Evolutionary conservation across 2,888 invertebrate genomes (phyloP), one percentile per base, ranked within the genome.

Genomic region (Seira ritae): DNA sequence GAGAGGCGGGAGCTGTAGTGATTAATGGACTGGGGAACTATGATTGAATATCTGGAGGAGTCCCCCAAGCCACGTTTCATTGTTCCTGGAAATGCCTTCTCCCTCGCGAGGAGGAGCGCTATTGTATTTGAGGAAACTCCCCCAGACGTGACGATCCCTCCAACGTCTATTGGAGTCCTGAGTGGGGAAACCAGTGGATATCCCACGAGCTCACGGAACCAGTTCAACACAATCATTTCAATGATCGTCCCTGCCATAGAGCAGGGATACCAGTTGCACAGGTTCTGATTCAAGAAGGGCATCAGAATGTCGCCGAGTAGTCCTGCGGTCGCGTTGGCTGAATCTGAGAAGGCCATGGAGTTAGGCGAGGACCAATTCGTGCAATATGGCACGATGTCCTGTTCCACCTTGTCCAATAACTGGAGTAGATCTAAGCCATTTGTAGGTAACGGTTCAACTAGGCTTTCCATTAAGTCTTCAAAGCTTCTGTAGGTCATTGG

Each of bases 61-160:
- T 62, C 4, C 6, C 62, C 12, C 17, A 62, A 6, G 62, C 62
- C 62, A 17, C 31, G 12, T 22, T 22, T 66, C 69, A 69, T 69
- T n/a, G 37, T 37, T 31, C 20, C 31, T 4, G 69, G 69, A 17
- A 69, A 37, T 10, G 24, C 31, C 12, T n/a, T 69, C n/a, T 69
- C 69, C 15, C 69, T 23, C 4, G 69, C 69, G 1, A 69, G 10
- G 15, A 69, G 20, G 17, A 37, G 19, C 20, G 69, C 69, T 17
- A 69, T 69, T n/a, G 69, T 69, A n/a, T 69, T 69, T 15, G 31
- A 31, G n/a, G 42, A 4, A 8, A 69, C 69, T 15, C 69, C 69
- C 1, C 69, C 69, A n/a, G 31, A 17, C 8, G 69, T 69, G 1
- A 69, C 42, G 8, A 69, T 2, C 8, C 69, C 69, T 6, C 31